Base-by-base conservation (phyloP, 2,888 invertebrate genomes). In the Caenorhabditis japonica region DNA sequence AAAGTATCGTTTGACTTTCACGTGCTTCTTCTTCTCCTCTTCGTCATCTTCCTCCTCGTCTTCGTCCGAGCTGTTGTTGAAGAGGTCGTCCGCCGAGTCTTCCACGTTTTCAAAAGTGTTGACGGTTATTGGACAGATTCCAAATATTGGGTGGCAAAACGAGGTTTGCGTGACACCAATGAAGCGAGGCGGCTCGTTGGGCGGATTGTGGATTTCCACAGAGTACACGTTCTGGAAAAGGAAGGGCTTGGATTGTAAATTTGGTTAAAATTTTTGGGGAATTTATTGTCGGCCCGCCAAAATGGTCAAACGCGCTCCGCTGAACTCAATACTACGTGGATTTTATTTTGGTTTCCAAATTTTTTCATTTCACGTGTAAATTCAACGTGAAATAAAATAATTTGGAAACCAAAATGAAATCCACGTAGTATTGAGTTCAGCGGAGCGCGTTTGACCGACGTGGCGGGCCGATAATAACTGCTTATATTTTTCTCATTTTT, bases 161-260 rank as follows among this genome's bases (percentile, higher is more conserved):
- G 79, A 68, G 4, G 75, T 73, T 43, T 79, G 79, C 0, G 79
- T 79, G n/a, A 77, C 58, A n/a, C 73, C 68, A 15, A 62, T 44
- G 30, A 79, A 77, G 19, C 66, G 56, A 12, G 78, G 78, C 3
- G 51, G 39, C 12, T 64, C 75, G 15, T 68, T 44, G 8, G 21
- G 27, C 3, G 58, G 44, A 15, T 69, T 62, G 34, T 49, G 64
- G 30, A 85, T 59, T 36, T 84, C 85, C 21, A 97, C 88, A 23
- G 95, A 92, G 88, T 94, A 96, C 52, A 96, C 89, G 27, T 93
- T 89, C 91, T 91, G 83, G 23, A 86, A 43, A 46, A n/a, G n/a
- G 5, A 43, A 36, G n/a, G n/a, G n/a, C n/a, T n/a, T n/a, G n/a
- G n/a, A n/a, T n/a, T n/a, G n/a, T 13, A 5, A 53, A 44, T 44